These are phyloP conservation scores for Macquaria ambigua DNA, from an alignment of 2,113 vertebrate genomes.

Conservation along the genomic window DNA sequence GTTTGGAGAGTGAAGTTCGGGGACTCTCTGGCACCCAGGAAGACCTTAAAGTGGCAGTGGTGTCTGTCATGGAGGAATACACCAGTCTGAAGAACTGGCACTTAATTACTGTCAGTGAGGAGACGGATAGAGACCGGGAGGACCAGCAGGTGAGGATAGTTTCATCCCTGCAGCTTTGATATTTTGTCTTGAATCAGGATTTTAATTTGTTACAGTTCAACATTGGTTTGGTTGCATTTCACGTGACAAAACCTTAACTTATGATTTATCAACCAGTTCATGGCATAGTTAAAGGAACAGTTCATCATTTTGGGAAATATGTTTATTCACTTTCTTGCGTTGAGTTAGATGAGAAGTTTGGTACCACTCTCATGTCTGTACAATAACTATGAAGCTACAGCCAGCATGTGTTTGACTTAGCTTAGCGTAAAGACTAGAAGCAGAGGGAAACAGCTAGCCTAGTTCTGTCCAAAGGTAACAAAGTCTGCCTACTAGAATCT, in stretches of 20 bases:
- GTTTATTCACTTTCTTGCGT: too few species aligned
- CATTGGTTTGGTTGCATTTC: too few species aligned
- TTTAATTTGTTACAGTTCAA: not conserved
- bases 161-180: not conserved
- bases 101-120: slow-evolving; percentile 84
- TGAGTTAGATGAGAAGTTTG: too few species aligned
- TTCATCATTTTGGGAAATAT: too few species aligned
- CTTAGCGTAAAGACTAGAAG: too few species aligned
- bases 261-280: not conserved
- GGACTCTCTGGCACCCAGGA: slow-evolving; percentile 53
- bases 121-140: slow-evolving; percentile 70
- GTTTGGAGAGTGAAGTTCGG: slow-evolving; percentile 6
- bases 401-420: too few species aligned
- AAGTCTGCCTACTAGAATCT: too few species aligned
- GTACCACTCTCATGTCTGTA: too few species aligned
- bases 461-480: too few species aligned
- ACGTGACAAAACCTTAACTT: not conserved
- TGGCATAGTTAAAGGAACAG: not conserved
- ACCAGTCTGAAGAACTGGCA: slow-evolving; percentile 91
- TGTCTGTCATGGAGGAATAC: slow-evolving; percentile 91
- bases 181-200: not conserved
- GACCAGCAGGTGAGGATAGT: slow-evolving; percentile 58
- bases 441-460: too few species aligned
- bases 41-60: slow-evolving; percentile 84
- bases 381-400: too few species aligned